Evolutionary conservation across 1,140 invertebrate genomes (phyloP).

Genomic region (Apis cerana): DNA sequence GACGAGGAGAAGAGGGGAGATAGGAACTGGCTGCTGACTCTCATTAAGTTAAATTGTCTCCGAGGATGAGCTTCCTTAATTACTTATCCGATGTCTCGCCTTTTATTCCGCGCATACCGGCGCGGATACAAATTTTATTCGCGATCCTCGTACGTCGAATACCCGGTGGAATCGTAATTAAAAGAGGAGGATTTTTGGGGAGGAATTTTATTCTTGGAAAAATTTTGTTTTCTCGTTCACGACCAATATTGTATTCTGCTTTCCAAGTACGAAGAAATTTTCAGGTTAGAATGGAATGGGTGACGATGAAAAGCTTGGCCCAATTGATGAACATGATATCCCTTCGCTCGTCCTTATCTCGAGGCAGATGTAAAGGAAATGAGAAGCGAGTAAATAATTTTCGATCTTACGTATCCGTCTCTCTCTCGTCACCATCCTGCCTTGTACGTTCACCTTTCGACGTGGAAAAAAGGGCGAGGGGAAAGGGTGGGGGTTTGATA

Average conservation of each 20-base stretch:
- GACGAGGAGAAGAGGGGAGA: not conserved
- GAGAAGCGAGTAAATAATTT: too few relatives aligned
- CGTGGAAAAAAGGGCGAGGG: constrained; percentile 24
- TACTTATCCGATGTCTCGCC: constrained; percentile 61
- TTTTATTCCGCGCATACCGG: constrained; percentile 38
- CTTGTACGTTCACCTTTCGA: not conserved
- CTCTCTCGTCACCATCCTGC: too few relatives aligned
- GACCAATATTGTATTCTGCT: too few relatives aligned
- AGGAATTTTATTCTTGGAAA: too few relatives aligned
- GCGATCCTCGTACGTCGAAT: constrained; percentile 17
- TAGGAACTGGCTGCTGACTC: constrained; percentile 69
- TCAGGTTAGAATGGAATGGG: too few relatives aligned
- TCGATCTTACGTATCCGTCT: not conserved
- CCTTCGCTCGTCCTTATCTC: too few relatives aligned
- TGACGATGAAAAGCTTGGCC: too few relatives aligned
- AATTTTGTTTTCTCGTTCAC: too few relatives aligned
- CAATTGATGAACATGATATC: too few relatives aligned
- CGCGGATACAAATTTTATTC: constrained; percentile 36
- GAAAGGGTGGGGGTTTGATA: constrained; percentile 57
- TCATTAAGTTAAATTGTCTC: constrained; percentile 80
- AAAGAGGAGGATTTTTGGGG: not conserved
- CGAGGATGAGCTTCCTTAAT: constrained; percentile 78
- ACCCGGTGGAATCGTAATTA: constrained; percentile 10
- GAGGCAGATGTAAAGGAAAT: too few relatives aligned
- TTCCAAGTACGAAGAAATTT: too few relatives aligned